Conservation (phyloP, 2,888 invertebrate species). For the Volucella bombylans region DNA sequence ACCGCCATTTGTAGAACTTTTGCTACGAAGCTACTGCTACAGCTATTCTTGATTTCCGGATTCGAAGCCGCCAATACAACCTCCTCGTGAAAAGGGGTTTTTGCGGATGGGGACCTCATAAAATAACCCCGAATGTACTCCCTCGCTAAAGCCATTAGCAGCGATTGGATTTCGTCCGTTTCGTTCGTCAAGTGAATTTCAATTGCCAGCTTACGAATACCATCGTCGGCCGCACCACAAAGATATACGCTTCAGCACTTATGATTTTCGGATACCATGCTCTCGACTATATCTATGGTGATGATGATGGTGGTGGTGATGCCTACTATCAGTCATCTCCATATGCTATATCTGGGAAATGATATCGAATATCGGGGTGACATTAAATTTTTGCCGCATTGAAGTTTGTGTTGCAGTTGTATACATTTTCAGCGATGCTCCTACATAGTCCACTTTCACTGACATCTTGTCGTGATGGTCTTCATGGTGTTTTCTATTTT, state of each 20-base stretch:
- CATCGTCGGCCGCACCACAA: conserved; percentile 2
- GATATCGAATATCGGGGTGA: conserved; percentile 31
- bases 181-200: conserved; percentile 69
- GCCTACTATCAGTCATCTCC: conserved; percentile 18
- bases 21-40: too few species aligned
- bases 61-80: background rate
- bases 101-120: conserved; percentile 50
- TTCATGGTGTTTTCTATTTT: too few species aligned
- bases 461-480: too few species aligned
- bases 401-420: conserved; percentile 32
- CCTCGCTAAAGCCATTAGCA: conserved; percentile 55
- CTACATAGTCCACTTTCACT: too few species aligned
- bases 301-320: too few species aligned
- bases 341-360: conserved; percentile 37
- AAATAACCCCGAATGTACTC: conserved; percentile 43
- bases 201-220: conserved; percentile 49
- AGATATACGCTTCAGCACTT: background rate
- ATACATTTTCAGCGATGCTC: background rate
- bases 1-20: too few species aligned
- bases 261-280: too few species aligned
- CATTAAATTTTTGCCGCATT: conserved; percentile 45
- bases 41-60: background rate
- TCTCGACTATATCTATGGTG: background rate
- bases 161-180: conserved; percentile 58
- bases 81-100: conserved; percentile 27